Evolutionary conservation across 2,113 vertebrate genomes (phyloP), one percentile per base, ranked within the genome.

Genomic region (Cynocephalus volans): DNA sequence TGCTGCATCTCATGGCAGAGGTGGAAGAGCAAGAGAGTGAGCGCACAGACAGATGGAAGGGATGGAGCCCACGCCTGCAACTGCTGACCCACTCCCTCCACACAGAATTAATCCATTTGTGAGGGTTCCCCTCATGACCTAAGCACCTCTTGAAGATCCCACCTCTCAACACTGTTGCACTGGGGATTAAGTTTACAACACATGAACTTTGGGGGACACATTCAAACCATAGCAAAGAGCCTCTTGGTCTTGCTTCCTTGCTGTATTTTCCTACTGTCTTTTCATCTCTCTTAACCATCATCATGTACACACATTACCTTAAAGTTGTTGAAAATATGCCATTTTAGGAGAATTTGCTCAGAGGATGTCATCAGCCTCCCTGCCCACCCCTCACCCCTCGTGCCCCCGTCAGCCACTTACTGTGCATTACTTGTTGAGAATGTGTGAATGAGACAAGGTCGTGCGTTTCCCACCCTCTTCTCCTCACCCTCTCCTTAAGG

Each of bases 281-380:
- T 75, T 45, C 23, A 24, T 41, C 36, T 24, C 28, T 62, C 36
- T 52, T 31, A 14, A 72, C 23, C 58, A 23, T 70, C 52, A 24
- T n/a, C 14, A 10, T 72, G 82, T 50, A 70, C 41, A 65, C 12
- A 87, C 8, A 17, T 31, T 41, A 19, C 36, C 23, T 83, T 87
- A 36, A 64, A 56, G 26, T 19, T 14, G 45, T n/a, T 45, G 33
- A 54, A 83, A 75, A 92, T 7, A 50, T 17, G 28, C 18, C 87
- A 80, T 28, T 36, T 64, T 24, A 64, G 60, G 33, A 90, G 73
- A 89, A 77, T 5, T 23, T 81, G 50, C 80, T 85, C 90, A 72
- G 50, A 92, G 28, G 17, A 81, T 41, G n/a, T 64, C 17, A 5
- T 7, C 0, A 26, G 11, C 62, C 33, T 65, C 33, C 45, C 19